phyloP scores from a whole-genome alignment of 1,140 invertebrate species.

The Andrena cerasifolii region DNA sequence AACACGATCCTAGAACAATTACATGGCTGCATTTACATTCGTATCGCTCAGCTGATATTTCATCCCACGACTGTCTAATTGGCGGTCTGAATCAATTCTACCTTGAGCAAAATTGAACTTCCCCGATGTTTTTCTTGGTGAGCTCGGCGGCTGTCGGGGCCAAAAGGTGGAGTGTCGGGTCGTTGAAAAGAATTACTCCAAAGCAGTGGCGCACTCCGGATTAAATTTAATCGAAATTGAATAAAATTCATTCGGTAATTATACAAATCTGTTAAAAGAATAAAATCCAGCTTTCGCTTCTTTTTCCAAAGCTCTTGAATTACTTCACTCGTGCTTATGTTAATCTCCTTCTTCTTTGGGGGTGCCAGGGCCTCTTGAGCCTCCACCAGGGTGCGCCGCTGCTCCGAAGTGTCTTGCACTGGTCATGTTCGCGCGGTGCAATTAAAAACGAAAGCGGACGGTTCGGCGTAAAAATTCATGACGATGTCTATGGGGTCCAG shows the following conservation, averaged over 20 bases:
- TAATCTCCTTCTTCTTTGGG: too few species aligned
- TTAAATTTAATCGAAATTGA: background rate
- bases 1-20: background rate
- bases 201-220: background rate
- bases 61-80: conserved; percentile 7
- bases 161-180: background rate
- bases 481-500: background rate
- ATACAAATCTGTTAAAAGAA: too few species aligned
- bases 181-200: background rate
- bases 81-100: conserved; percentile 31
- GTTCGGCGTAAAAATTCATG: background rate
- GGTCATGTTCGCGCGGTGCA: too few species aligned
- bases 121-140: background rate
- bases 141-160: background rate
- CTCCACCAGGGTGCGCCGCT: too few species aligned
- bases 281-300: too few species aligned
- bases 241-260: too few species aligned
- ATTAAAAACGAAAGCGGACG: too few species aligned
- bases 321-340: too few species aligned
- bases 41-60: conserved; percentile 7
- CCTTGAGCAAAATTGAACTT: conserved; percentile 15
- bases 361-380: too few species aligned
- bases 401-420: too few species aligned
- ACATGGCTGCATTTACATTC: background rate
- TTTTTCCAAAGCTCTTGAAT: too few species aligned